Percentiles rank a stretch among this genome's conserved stretches.
phyloP scores from a whole-genome alignment of 1,140 invertebrate genomes.

The Hylaeus volcanicus region DNA sequence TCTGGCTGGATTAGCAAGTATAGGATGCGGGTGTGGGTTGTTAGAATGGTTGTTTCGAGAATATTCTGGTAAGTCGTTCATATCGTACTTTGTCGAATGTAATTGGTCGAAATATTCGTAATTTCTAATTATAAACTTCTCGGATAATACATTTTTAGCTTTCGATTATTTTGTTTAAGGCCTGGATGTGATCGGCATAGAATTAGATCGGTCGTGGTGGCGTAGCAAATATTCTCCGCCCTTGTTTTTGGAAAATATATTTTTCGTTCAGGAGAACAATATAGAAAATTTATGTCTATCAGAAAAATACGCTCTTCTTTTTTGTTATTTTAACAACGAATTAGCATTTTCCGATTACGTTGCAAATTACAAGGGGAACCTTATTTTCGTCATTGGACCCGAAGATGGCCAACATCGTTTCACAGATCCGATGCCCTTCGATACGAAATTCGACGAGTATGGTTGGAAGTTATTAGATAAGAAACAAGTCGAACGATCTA shows the following conservation, averaged over 20 bases:
- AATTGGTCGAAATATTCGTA: neutral
- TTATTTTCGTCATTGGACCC: slow-evolving; percentile 87
- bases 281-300: slow-evolving; percentile 62
- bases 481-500: slow-evolving; percentile 76
- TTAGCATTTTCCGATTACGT: slow-evolving; percentile 85
- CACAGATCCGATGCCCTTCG: slow-evolving; percentile 85
- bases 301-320: slow-evolving; percentile 83
- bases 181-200: slow-evolving; percentile 80
- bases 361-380: slow-evolving; percentile 82
- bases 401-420: slow-evolving; percentile 83
- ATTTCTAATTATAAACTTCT: neutral
- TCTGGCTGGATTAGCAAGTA: slow-evolving; percentile 77
- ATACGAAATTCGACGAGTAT: slow-evolving; percentile 75
- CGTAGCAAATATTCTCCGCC: slow-evolving; percentile 82
- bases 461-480: slow-evolving; percentile 69
- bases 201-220: slow-evolving; percentile 85
- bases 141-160: neutral
- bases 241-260: slow-evolving; percentile 78
- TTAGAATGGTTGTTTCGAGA: slow-evolving; percentile 82
- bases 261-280: slow-evolving; percentile 74
- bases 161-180: slow-evolving; percentile 68
- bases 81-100: neutral
- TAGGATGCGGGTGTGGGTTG: slow-evolving; percentile 83
- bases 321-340: slow-evolving; percentile 89
- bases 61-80: slow-evolving; percentile 74